Conservation (phyloP, 2,888 invertebrate genomes). For the Polyommatus icarus region DNA sequence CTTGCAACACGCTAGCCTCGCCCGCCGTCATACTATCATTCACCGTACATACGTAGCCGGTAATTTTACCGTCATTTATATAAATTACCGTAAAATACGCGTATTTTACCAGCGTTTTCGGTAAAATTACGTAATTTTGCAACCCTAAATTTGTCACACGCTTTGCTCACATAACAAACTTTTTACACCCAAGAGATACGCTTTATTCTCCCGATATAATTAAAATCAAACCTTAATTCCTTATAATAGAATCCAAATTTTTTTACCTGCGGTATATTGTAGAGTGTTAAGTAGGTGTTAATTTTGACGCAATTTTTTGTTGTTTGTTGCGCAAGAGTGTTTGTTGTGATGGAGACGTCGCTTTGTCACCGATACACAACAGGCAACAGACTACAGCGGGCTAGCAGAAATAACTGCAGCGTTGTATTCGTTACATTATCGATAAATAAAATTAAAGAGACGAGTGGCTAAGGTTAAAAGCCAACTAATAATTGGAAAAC, state of each 20-base stretch:
- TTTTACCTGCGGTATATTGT: neutral
- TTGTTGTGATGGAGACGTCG: constrained; percentile 42
- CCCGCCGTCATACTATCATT: too few species aligned
- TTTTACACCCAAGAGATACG: constrained; percentile 1
- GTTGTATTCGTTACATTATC: neutral
- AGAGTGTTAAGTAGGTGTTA: constrained; percentile 48
- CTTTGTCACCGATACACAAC: constrained; percentile 14
- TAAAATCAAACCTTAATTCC: neutral
- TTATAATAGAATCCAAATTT: neutral
- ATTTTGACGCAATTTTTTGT: constrained; percentile 52
- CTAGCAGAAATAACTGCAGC: neutral
- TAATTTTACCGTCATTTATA: too few species aligned
- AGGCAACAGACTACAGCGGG: neutral
- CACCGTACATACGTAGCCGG: too few species aligned
- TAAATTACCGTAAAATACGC: too few species aligned
- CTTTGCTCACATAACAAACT: neutral
- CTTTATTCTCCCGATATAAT: neutral
- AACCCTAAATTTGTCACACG: too few species aligned
- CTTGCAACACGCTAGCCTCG: too few species aligned
- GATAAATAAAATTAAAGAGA: too few species aligned
- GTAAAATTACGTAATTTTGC: too few species aligned
- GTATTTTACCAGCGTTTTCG: too few species aligned
- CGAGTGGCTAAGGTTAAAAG: too few species aligned
- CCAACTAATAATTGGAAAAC: too few species aligned
- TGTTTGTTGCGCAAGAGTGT: constrained; percentile 51